These are phyloP conservation scores for Drosophila virilis DNA, from an alignment of 1,140 invertebrate genomes.

Conservation along the genomic window DNA sequence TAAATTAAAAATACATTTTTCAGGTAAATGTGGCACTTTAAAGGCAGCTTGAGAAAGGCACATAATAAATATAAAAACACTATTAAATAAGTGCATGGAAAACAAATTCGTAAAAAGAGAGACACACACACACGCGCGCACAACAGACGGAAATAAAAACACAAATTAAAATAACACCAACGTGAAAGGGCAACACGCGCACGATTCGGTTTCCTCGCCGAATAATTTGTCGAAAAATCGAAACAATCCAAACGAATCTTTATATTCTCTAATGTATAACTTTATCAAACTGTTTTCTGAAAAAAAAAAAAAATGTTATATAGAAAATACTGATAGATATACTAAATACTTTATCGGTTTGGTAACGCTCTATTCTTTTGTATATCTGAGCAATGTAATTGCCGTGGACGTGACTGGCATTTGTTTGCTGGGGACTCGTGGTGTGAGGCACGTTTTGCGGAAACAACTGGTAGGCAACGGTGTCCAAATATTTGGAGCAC, in stretches of 20 bases:
- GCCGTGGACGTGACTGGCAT: slow-evolving; percentile 66
- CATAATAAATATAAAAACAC: slow-evolving; percentile 80
- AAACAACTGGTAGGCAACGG: slow-evolving; percentile 43
- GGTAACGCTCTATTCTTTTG: slow-evolving; percentile 46
- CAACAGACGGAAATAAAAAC: slow-evolving; percentile 47
- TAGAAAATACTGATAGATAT: neutral
- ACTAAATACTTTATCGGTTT: neutral
- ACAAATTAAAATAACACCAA: slow-evolving; percentile 67
- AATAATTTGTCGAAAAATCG: neutral
- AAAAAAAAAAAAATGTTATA: too few species aligned
- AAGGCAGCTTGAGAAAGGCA: slow-evolving; percentile 65
- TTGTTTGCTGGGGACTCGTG: slow-evolving; percentile 15
- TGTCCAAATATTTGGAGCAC: slow-evolving; percentile 62
- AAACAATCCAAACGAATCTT: neutral
- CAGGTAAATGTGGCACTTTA: slow-evolving; percentile 77
- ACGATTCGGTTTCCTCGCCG: neutral
- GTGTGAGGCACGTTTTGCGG: slow-evolving; percentile 53
- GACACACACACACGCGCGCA: slow-evolving; percentile 28
- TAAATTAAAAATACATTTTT: slow-evolving; percentile 82
- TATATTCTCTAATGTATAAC: neutral
- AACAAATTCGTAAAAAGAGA: slow-evolving; percentile 52
- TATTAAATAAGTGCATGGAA: slow-evolving; percentile 77
- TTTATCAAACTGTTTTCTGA: neutral
- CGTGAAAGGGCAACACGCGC: slow-evolving; percentile 50
- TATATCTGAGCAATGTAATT: slow-evolving; percentile 44